Conservation (phyloP, 2,888 invertebrate species). For the Sturmia bella region DNA sequence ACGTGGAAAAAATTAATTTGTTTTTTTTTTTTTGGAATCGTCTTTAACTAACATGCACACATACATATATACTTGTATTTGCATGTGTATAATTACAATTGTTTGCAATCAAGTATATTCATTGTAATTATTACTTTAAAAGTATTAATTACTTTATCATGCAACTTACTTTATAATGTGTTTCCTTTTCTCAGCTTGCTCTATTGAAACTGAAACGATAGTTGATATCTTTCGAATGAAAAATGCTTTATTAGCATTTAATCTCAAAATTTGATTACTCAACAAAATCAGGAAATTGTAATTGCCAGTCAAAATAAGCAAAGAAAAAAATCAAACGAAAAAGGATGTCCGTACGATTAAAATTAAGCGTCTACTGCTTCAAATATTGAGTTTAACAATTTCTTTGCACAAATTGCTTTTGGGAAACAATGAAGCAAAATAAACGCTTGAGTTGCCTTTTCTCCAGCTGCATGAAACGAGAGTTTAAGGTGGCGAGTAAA, state of each 20-base stretch:
- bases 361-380: slow-evolving; percentile 28
- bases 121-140: too few species aligned
- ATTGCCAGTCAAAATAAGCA: slow-evolving; percentile 40
- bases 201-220: slow-evolving; percentile 4
- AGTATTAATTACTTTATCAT: neutral
- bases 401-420: slow-evolving; percentile 33
- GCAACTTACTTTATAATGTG: too few species aligned
- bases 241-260: slow-evolving; percentile 37
- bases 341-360: slow-evolving; percentile 59
- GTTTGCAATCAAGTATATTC: too few species aligned
- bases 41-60: too few species aligned
- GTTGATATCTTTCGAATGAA: neutral
- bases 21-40: too few species aligned
- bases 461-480: neutral
- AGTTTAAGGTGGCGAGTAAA: slow-evolving; percentile 3
- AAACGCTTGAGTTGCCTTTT: neutral
- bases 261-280: slow-evolving; percentile 19
- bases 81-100: too few species aligned
- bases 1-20: too few species aligned
- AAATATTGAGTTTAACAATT: slow-evolving; percentile 17
- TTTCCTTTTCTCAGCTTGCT: neutral
- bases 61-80: too few species aligned
- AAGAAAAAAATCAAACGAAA: slow-evolving; percentile 16
- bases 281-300: slow-evolving; percentile 49
- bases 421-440: slow-evolving; percentile 38